These are phyloP conservation scores for Chorisops tibialis DNA, from an alignment of 2,888 invertebrate genomes.

Conservation along the genomic window DNA sequence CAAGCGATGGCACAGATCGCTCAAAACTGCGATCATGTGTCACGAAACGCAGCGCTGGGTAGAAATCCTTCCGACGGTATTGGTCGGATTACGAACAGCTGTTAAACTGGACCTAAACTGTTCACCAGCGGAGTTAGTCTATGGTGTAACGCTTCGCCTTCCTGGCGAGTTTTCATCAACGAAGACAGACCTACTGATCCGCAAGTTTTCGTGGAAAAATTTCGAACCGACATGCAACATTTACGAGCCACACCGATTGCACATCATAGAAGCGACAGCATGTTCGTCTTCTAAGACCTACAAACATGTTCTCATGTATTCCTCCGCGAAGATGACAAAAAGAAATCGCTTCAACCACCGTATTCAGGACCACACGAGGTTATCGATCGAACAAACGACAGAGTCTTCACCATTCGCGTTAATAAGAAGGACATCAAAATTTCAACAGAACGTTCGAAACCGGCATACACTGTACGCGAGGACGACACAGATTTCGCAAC, in stretches of 20 bases:
- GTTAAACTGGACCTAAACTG: not conserved
- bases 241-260: not conserved
- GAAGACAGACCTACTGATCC: not conserved
- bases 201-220: not conserved
- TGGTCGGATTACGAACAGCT: constrained; percentile 2
- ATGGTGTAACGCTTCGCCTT: constrained; percentile 6
- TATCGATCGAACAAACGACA: too few relatives aligned
- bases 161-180: not conserved
- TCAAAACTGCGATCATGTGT: constrained; percentile 11
- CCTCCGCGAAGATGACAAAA: not conserved
- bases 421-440: too few relatives aligned
- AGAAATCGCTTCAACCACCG: too few relatives aligned
- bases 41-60: constrained; percentile 2
- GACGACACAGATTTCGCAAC: too few relatives aligned
- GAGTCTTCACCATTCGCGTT: too few relatives aligned
- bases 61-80: constrained; percentile 4
- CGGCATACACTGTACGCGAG: too few relatives aligned
- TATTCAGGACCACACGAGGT: too few relatives aligned
- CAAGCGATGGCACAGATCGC: constrained; percentile 20
- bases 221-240: not conserved
- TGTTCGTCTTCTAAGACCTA: not conserved
- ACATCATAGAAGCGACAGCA: too few relatives aligned
- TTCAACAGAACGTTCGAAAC: too few relatives aligned
- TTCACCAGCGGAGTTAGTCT: constrained; percentile 4
- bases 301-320: not conserved